Conservation (phyloP, 2,797 vertebrate species). For the Botia kubotai region DNA sequence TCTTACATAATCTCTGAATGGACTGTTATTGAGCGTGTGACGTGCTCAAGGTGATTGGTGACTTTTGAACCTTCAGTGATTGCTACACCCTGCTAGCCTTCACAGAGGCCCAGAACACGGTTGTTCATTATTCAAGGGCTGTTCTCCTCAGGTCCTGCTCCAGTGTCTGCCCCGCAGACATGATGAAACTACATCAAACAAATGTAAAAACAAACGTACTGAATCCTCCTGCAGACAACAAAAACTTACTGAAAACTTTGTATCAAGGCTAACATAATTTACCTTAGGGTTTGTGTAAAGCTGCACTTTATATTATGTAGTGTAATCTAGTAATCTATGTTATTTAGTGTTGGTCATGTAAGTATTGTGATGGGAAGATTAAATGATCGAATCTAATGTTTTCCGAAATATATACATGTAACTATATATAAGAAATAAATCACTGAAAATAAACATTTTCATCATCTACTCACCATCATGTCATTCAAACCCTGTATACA, state of each 20-base stretch:
- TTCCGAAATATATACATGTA: too few relatives aligned
- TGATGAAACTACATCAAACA: not conserved
- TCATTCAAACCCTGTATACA: too few relatives aligned
- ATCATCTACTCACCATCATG: too few relatives aligned
- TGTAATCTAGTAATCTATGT: too few relatives aligned
- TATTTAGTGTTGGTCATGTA: too few relatives aligned
- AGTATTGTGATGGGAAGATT: too few relatives aligned
- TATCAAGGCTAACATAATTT: too few relatives aligned
- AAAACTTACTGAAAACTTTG: not conserved
- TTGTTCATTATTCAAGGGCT: conserved; percentile 51
- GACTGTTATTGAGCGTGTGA: conserved; percentile 59
- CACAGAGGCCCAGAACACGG: conserved; percentile 49
- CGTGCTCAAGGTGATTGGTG: conserved; percentile 64
- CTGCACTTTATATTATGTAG: too few relatives aligned
- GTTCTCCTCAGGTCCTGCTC: conserved; percentile 17
- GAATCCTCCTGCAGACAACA: conserved; percentile 5
- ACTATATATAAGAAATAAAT: too few relatives aligned
- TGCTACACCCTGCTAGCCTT: conserved; percentile 62
- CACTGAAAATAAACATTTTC: too few relatives aligned
- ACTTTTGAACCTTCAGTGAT: conserved; percentile 67
- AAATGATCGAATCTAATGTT: too few relatives aligned
- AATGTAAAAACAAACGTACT: conserved; percentile 5
- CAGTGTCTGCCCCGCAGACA: not conserved
- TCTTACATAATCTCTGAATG: conserved; percentile 60
- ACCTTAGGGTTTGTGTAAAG: too few relatives aligned